Base-by-base conservation (phyloP, 2,797 vertebrate species). In the Sebastes wilsoni region DNA sequence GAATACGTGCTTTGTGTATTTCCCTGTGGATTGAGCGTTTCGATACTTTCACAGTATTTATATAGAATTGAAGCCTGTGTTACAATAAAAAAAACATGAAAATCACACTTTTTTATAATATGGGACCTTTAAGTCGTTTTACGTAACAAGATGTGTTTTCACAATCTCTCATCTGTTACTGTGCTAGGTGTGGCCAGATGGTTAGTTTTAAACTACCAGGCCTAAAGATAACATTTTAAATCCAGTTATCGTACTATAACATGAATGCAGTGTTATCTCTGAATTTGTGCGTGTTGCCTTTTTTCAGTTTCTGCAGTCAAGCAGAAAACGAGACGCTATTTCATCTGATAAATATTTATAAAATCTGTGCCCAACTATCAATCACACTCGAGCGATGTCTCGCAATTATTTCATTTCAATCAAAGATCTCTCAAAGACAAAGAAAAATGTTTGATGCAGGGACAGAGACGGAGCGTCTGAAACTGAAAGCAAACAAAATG, bases 401-500 rank as follows among this genome's bases (percentile, higher is more conserved):
- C 54, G 16, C 30, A 8, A 11, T 8, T 20, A 61, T 42, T 65
- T 1, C 5, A 12, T 36, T 8, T 14, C 38, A 3, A 2, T 16
- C 12, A 27, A 30, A 67, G 25, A 23, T 59, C 13, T 22, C 18
- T 34, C 3, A 74, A 54, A 58, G n/a, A 56, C 27, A 16, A 56
- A 30, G 27, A 38, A 7, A 27, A 18, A 5, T 2, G 16, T 75
- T 66, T 46, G 30, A 73, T 9, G 22, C 12, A 22, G 60, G 34
- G 9, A 76, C 4, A 2, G 49, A 46, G 34, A 66, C 3, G 16
- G 16, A 75, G 36, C 6, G 1, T 61, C 9, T 77, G 61, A 75
- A 62, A 60, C 36, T 66, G 64, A 79, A 77, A 59, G 66, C 72
- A 75, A 82, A 87, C 77, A 89, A 88, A 87, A 88, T 85, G 83